Percentiles rank a stretch among this genome's conserved stretches.
phyloP scores from a whole-genome alignment of 1,140 invertebrate genomes.

The Spodoptera litura region DNA sequence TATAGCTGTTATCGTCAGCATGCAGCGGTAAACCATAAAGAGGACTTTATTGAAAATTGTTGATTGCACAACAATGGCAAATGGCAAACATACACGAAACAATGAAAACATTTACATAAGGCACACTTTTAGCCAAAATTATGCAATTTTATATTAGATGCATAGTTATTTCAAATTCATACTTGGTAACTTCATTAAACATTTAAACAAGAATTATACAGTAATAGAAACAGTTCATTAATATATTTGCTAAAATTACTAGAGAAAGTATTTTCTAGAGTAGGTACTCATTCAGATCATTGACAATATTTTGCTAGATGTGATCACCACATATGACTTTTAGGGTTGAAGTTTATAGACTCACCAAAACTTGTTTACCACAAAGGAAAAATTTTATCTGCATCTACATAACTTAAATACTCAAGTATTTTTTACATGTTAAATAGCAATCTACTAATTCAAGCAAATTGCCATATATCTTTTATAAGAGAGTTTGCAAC shows the following conservation, averaged over 20 bases:
- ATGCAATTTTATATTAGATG: slow-evolving; percentile 56
- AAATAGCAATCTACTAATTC: neutral
- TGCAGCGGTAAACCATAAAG: slow-evolving; percentile 74
- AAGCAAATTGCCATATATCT: neutral
- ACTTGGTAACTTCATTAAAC: too few species aligned
- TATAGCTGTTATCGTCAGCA: slow-evolving; percentile 67
- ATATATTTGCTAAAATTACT: too few species aligned
- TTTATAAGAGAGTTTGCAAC: neutral
- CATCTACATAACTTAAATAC: neutral
- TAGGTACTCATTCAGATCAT: neutral
- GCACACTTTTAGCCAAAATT: slow-evolving; percentile 60
- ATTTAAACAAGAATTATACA: too few species aligned
- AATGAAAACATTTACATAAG: slow-evolving; percentile 67
- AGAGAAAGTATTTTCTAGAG: neutral
- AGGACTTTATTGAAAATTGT: slow-evolving; percentile 81
- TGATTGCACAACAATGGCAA: slow-evolving; percentile 83
- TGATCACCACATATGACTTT: neutral
- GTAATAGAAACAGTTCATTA: too few species aligned
- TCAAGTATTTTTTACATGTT: neutral
- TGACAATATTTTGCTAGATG: slow-evolving; percentile 36
- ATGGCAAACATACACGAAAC: slow-evolving; percentile 71
- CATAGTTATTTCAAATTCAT: too few species aligned
- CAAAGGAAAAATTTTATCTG: slow-evolving; percentile 36
- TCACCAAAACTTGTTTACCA: slow-evolving; percentile 23
- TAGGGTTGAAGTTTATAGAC: neutral